These are phyloP conservation scores for Tridacna crocea DNA, from an alignment of 2,888 invertebrate species.

Conservation along the genomic window DNA sequence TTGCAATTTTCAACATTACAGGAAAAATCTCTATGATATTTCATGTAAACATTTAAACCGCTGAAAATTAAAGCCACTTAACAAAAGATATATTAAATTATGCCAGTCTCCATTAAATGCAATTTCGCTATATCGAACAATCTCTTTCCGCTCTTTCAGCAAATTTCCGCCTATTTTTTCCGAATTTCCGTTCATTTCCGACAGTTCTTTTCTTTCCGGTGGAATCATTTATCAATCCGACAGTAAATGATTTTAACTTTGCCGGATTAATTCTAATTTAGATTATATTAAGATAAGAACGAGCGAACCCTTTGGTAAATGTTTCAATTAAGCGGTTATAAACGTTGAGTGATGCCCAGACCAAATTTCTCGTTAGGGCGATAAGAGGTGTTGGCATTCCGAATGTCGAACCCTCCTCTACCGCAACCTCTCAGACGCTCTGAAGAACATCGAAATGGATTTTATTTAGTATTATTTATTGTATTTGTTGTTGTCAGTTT, in stretches of 20 bases:
- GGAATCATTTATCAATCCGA: constrained; percentile 59
- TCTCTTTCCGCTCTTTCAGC: constrained; percentile 28
- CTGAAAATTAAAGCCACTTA: neutral
- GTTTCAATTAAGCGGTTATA: constrained; percentile 61
- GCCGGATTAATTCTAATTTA: constrained; percentile 64
- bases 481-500: too few species aligned
- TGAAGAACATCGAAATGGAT: neutral
- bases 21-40: too few species aligned
- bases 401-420: constrained; percentile 6
- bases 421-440: neutral
- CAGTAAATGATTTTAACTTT: constrained; percentile 28
- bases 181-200: constrained; percentile 15
- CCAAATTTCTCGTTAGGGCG: constrained; percentile 47
- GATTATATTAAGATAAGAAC: constrained; percentile 62
- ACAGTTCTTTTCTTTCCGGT: constrained; percentile 11
- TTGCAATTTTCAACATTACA: too few species aligned
- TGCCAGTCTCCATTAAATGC: neutral
- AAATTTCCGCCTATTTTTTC: constrained; percentile 17
- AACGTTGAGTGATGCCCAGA: constrained; percentile 44
- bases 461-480: neutral
- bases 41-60: neutral
- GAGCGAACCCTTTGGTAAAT: constrained; percentile 54
- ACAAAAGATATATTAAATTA: too few species aligned
- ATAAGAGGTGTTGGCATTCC: constrained; percentile 61
- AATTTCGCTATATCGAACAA: constrained; percentile 18